Evolutionary conservation across 2,797 vertebrate species (phyloP).

Genomic region (Rhinatrema bivittatum): DNA sequence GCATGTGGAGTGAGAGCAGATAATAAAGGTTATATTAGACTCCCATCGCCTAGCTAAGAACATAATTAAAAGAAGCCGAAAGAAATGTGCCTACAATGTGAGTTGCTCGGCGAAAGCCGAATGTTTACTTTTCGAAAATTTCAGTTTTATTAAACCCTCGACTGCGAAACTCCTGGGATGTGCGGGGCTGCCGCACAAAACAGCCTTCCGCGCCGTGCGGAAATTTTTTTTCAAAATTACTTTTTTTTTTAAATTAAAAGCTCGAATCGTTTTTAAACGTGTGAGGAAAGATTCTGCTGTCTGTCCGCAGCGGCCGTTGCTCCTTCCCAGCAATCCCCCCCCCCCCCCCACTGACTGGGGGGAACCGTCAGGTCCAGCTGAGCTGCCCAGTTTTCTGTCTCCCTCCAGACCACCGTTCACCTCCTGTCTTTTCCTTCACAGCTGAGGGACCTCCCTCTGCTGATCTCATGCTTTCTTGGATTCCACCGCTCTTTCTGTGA

Average conservation of each 20-base stretch:
- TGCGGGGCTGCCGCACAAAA: constrained; percentile 32
- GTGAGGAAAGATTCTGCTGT: constrained; percentile 9
- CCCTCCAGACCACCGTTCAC: no score
- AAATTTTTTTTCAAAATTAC: constrained; percentile 38
- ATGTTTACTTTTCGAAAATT: constrained; percentile 46
- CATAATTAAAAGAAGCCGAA: no score
- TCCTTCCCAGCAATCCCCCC: not conserved
- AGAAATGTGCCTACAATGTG: constrained; percentile 9
- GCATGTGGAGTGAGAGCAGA: no score
- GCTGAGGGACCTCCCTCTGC: no score
- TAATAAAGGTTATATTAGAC: no score
- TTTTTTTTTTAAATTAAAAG: constrained; percentile 55
- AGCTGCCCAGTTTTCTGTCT: no score
- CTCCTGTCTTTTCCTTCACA: no score
- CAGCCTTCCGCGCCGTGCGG: constrained; percentile 21
- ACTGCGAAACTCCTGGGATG: constrained; percentile 40
- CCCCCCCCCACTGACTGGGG: not conserved
- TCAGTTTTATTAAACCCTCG: constrained; percentile 41
- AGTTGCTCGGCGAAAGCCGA: constrained; percentile 20
- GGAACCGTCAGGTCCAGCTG: no score
- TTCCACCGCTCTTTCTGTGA: no score
- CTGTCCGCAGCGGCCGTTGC: constrained; percentile 6
- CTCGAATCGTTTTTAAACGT: constrained; percentile 34
- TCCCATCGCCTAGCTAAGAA: no score
- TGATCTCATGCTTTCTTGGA: no score